phyloP scores from a whole-genome alignment of 2,888 invertebrate species.

The Tenthredo notha region DNA sequence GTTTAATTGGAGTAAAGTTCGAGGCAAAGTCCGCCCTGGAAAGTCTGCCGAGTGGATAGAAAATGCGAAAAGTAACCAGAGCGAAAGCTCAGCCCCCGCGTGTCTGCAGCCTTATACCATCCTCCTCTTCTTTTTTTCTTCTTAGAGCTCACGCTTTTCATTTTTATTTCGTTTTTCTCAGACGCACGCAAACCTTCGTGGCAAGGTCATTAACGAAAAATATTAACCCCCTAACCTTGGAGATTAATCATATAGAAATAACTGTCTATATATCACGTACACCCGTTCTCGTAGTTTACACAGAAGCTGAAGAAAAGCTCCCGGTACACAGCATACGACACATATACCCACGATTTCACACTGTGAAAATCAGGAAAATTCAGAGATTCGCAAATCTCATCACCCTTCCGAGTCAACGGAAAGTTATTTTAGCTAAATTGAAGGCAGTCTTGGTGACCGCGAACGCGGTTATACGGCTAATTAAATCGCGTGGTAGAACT shows the following conservation, averaged over 20 bases:
- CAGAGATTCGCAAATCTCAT: constrained; percentile 24
- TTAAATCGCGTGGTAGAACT: constrained; percentile 40
- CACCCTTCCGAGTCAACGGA: constrained; percentile 4
- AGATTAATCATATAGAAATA: background rate
- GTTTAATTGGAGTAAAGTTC: constrained; percentile 51
- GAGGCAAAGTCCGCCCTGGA: constrained; percentile 27
- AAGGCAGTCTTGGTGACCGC: constrained; percentile 30
- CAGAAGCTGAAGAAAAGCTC: constrained; percentile 1
- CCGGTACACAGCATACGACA: background rate
- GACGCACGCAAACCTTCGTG: constrained; percentile 17
- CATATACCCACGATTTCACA: background rate
- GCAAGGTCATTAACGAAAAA: constrained; percentile 22
- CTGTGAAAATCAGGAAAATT: constrained; percentile 17
- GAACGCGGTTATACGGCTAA: constrained; percentile 45
- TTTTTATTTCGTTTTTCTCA: background rate
- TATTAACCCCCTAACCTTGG: background rate
- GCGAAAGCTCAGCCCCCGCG: constrained; percentile 5
- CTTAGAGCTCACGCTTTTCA: background rate
- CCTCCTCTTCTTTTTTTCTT: constrained; percentile 37
- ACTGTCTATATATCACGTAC: background rate
- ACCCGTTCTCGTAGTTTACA: background rate
- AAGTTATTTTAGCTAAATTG: constrained; percentile 37
- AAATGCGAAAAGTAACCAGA: constrained; percentile 43
- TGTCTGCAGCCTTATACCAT: constrained; percentile 47
- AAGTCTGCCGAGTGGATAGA: constrained; percentile 38